Evolutionary conservation across 2,113 vertebrate genomes (phyloP), one percentile per base, ranked within the genome.

Genomic region (Mohoua ochrocephala): DNA sequence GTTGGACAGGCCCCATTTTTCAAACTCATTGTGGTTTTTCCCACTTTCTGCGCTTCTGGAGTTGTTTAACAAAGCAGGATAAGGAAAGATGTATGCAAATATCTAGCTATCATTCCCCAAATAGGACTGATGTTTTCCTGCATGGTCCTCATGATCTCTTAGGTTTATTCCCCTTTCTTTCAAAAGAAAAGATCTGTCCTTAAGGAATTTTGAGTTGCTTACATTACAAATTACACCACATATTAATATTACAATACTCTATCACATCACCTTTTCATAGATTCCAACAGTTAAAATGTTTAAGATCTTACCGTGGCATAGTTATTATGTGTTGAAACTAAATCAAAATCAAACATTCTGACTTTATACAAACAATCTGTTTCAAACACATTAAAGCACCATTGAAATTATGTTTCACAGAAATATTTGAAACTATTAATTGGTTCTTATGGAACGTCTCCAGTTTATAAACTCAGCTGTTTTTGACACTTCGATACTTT

Each of bases 381-480:
- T 95, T 92, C 87, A 95, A 83, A 47, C 45, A 79, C 26, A 12
- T 74, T 94, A 93, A 95, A 76, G 26, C 67, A 67, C 70, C 23
- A 1, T 7, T 87, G 63, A 87, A 95, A 96, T 90, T 90, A 87
- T 73, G 63, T 70, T 93, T 74, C 70, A 73, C 9, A 49, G 64
- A 95, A 95, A 91, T 81, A 93, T 79, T 83, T 96, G 91, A 94
- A 96, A 96, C 87, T 65, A 94, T 91, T 85, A 96, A 91, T 70
- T 93, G 70, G 59, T 88, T 96, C 56, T 93, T 13, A 47, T 31
- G 67, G 59, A 88, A 91, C 42, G 13, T 47, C 52, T 95, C 0
- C 5, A 33, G 30, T 88, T 88, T 91, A 83, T 67, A 89, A 85
- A 94, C 78, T 94, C 57, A 93, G 89, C 57, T 73, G 87, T 0